A percentile compares a stretch with the other conserved stretches of the same genome.
Evolutionary conservation across 37 sponge, comb jelly and placozoan species (phyloP).

Genomic region (Halichondria panicea): DNA sequence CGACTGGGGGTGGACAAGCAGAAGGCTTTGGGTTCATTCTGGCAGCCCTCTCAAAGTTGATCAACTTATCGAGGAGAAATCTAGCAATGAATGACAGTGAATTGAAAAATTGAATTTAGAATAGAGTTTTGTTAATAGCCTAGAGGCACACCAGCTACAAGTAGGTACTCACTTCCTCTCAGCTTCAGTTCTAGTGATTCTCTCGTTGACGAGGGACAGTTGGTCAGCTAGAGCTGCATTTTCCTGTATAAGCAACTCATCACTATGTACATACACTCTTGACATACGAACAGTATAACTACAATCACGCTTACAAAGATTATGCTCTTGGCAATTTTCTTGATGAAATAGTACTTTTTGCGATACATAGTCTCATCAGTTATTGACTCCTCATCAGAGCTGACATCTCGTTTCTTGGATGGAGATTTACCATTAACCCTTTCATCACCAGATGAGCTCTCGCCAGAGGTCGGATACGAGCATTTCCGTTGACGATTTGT

Average conservation of each 20-base stretch:
- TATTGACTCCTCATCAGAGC: constrained; percentile 17
- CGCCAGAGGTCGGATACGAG: constrained; percentile 12
- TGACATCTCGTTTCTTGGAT: too few species aligned
- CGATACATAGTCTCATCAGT: constrained; percentile 29
- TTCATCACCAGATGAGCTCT: too few species aligned
- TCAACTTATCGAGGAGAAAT: constrained; percentile 41
- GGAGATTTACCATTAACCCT: too few species aligned
- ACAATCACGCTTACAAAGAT: constrained; percentile 45
- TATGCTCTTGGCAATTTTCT: constrained; percentile 54
- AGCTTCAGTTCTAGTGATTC: constrained; percentile 7
- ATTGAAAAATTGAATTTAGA: not conserved
- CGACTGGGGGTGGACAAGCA: too few species aligned
- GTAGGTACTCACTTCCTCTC: constrained; percentile 41
- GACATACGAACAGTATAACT: not conserved
- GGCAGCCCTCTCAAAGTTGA: constrained; percentile 30
- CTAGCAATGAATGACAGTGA: constrained; percentile 13
- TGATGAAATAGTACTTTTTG: constrained; percentile 40
- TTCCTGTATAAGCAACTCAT: constrained; percentile 25
- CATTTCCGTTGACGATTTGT: constrained; percentile 4
- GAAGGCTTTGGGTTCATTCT: not conserved
- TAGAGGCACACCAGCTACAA: not conserved
- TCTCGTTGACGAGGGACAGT: constrained; percentile 16
- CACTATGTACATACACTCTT: not conserved
- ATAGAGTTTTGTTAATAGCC: not conserved
- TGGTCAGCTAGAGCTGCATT: constrained; percentile 47